Evolutionary conservation across 2,113 vertebrate genomes (phyloP), one percentile per base, ranked within the genome.

Genomic region (Penelope pileata): DNA sequence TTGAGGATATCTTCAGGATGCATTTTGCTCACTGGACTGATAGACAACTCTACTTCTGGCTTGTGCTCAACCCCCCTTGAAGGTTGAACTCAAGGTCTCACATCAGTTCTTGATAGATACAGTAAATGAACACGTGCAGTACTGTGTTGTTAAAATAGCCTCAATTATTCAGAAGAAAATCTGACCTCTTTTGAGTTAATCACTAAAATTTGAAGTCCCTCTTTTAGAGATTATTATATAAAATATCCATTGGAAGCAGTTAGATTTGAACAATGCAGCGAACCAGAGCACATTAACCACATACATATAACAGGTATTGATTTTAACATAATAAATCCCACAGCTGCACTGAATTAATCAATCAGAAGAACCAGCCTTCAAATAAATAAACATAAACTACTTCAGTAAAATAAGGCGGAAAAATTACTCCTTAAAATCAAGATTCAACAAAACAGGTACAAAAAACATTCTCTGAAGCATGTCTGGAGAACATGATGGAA

Each of bases 181-280:
- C 29, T 48, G 21, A 83, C 60, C 16, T 53, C 3, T 76, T 94
- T 92, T 73, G 42, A 76, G 89, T 83, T 85, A 90, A 83, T 93
- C 73, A 91, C 32, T 96, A 95, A 40, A 34, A 93, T 60, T 32
- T 64, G 63, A 87, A 77, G 30, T 47, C 30, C 94, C 17, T 19
- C 42, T 27, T 92, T 91, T 68, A 77, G 48, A 59, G 16, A 92
- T 80, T 86, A 91, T 45, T 66, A 79, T 21, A 91, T 68, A 87
- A 96, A 93, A 84, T 72, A 90, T 36, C 42, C 16, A 93, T 75
- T 88, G 90, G 42, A 63, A 3, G 23, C 67, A 43, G 24, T 93
- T 96, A 88, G 51, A 92, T 94, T 94, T 93, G 53, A 80, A 94
- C 63, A 86, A 10, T 67, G 59, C 23, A 94, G 83, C 62, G 87